Conservation (phyloP, 2,888 invertebrate genomes). For the Tinea trinotella region DNA sequence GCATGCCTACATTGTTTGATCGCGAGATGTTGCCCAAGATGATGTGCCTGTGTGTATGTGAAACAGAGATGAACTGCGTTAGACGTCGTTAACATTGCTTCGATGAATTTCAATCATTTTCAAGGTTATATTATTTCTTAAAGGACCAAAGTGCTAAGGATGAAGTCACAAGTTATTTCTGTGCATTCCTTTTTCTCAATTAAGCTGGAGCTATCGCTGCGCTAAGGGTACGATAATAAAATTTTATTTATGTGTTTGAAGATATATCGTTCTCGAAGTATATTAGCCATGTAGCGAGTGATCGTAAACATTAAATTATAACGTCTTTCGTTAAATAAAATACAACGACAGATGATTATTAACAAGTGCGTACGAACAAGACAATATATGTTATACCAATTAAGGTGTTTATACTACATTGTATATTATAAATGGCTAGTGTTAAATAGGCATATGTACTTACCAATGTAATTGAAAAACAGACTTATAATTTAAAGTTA, state of each 20-base stretch:
- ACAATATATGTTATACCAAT: not conserved
- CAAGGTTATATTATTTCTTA: too few species aligned
- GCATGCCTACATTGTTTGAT: conserved; percentile 16
- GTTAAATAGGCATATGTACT: not conserved
- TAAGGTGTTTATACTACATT: not conserved
- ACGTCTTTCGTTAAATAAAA: conserved; percentile 10
- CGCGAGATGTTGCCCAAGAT: conserved; percentile 7
- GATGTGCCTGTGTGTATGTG: not conserved
- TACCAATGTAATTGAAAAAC: too few species aligned
- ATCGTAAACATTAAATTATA: conserved; percentile 4
- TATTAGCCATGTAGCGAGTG: not conserved
- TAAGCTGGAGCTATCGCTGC: not conserved
- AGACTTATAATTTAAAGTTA: too few species aligned
- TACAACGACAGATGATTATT: not conserved
- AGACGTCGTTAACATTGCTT: too few species aligned
- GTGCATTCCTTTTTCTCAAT: not conserved
- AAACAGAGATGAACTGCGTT: conserved; percentile 1
- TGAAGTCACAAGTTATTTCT: not conserved
- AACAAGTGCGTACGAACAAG: conserved; percentile 3
- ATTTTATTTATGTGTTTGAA: not conserved
- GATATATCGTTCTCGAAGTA: not conserved
- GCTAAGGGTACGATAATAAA: not conserved
- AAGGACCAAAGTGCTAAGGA: too few species aligned
- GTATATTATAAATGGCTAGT: not conserved
- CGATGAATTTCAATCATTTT: too few species aligned